phyloP scores from a whole-genome alignment of 2,888 invertebrate species.

The Himalopsyche anomala region DNA sequence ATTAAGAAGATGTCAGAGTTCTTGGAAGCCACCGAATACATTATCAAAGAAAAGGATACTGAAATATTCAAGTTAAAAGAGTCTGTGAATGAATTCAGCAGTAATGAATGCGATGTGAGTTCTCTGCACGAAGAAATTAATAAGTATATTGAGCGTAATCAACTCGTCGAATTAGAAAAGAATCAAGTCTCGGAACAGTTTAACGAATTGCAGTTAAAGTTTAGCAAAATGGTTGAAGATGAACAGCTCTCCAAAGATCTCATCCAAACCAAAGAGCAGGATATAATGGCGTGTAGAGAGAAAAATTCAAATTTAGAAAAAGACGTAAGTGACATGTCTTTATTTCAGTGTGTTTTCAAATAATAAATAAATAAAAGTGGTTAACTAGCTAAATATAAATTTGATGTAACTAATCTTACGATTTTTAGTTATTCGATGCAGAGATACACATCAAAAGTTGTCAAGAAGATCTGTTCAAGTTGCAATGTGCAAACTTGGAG shows the following conservation, averaged over 20 bases:
- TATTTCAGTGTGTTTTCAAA: neutral
- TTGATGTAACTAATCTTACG: neutral
- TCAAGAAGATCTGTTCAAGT: constrained; percentile 72
- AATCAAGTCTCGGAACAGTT: constrained; percentile 32
- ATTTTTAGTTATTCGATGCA: constrained; percentile 50
- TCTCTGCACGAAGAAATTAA: constrained; percentile 22
- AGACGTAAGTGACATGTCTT: constrained; percentile 31
- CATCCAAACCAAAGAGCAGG: neutral
- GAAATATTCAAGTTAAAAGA: constrained; percentile 63
- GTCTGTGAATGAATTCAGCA: constrained; percentile 3
- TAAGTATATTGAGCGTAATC: neutral
- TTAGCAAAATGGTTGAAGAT: constrained; percentile 13
- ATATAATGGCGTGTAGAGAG: neutral
- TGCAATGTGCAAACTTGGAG: constrained; percentile 71
- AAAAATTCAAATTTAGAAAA: constrained; percentile 28
- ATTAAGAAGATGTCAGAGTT: constrained; percentile 55
- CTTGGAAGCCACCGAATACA: constrained; percentile 63
- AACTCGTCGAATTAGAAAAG: constrained; percentile 12
- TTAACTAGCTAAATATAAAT: neutral
- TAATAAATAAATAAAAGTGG: neutral
- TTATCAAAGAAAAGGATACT: constrained; percentile 59
- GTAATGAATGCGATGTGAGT: neutral
- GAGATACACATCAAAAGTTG: constrained; percentile 72
- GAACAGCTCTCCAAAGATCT: neutral
- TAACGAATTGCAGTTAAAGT: neutral